These are phyloP conservation scores for Pocillopora verrucosa DNA, from an alignment of 64 coral and sea anemone species.

Conservation along the genomic window DNA sequence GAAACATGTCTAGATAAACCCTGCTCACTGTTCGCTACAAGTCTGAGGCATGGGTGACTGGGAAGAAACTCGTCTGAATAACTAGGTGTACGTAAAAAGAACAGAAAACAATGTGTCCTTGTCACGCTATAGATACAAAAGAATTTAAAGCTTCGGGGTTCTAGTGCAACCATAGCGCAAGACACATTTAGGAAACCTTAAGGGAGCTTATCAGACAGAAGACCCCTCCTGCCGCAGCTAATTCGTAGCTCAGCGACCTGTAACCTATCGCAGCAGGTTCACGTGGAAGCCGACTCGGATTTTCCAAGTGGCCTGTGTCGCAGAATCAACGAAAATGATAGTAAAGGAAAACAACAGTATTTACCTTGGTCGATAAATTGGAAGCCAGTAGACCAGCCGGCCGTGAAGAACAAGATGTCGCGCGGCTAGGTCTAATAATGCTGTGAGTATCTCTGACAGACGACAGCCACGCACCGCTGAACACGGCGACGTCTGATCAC, in stretches of 20 bases:
- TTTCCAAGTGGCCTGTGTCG: too few relatives aligned
- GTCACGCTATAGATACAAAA: not conserved
- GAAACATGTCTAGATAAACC: conserved; percentile 79
- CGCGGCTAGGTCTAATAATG: conserved; percentile 69
- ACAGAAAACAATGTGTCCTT: not conserved
- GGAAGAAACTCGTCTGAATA: conserved; percentile 58
- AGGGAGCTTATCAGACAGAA: too few relatives aligned
- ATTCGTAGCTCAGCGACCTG: too few relatives aligned
- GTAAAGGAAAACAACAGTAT: not conserved
- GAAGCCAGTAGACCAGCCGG: conserved; percentile 88
- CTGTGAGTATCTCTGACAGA: conserved; percentile 73
- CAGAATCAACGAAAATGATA: not conserved
- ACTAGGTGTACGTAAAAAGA: conserved; percentile 11
- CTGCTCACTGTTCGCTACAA: conserved; percentile 96
- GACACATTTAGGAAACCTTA: too few relatives aligned
- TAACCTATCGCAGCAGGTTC: too few relatives aligned
- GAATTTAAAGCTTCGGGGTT: not conserved
- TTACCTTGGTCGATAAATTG: conserved; percentile 71
- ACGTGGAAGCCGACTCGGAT: too few relatives aligned
- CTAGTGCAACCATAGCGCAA: not conserved
- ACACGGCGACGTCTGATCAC: not conserved
- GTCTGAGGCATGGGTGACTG: conserved; percentile 85
- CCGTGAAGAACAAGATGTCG: conserved; percentile 74
- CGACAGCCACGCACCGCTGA: conserved; percentile 62
- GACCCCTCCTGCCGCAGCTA: too few relatives aligned